Base-by-base conservation (phyloP, 2,797 vertebrate genomes). In the Chaenodraco wilsoni region DNA sequence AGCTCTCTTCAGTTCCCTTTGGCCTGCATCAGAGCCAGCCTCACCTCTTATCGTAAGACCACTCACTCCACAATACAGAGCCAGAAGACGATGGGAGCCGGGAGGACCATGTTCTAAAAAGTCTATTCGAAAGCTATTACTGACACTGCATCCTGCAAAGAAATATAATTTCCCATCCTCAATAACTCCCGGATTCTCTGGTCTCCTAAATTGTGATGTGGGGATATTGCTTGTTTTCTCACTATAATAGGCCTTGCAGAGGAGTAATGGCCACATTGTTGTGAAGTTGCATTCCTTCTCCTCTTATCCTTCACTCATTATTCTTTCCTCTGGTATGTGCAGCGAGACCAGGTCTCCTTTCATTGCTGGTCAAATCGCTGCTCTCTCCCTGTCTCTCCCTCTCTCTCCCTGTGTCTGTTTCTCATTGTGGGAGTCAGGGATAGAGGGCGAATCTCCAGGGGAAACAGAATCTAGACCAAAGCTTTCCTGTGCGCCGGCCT, bases 181-280 rank as follows among this genome's bases (percentile, higher is more conserved):
- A 49, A 72, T 79, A 65, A 69, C 79, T 82, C 71, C 44, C 60
- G 5, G 46, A 58, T 79, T 68, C 84, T 87, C 83, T 37, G 72
- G 67, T 81, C 86, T 79, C 88, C 85, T 87, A 84, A 90, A 89
- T 88, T 88, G 85, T 55, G 69, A 65, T 64, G 69, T 54, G 63
- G 79, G 83, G 86, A 81, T 84, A 79, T 87, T 82, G 85, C 79
- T 85, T 90, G 87, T 89, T 92, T 90, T 86, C 79, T 79, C 66
- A 11, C 69, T 56, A 69, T 90, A 91, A 90, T 83, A 76, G 89
- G 78, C 78, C 78, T 16, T 51, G 64, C 59, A 55, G 78, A 74
- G 67, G 74, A 79, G 76, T 84, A 83, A 87, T 87, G 76, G 74
- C 60, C 74, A 55, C 63, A 2, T 45, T 44, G 70, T 55, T 50